Base-by-base conservation (phyloP, 2,888 invertebrate species). In the Ernsta delagoae region DNA sequence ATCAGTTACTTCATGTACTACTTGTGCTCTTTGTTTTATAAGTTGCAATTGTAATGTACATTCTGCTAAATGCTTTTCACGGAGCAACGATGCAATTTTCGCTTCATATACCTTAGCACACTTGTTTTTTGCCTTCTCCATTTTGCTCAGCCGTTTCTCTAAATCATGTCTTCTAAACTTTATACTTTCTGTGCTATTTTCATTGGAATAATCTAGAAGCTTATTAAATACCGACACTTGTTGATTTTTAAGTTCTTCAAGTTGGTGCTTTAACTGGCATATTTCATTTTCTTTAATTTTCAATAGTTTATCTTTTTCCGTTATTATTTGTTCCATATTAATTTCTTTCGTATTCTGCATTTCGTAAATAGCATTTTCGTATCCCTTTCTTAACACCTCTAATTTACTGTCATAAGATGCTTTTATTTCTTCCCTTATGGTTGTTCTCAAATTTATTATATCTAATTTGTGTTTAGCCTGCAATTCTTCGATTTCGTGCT, bases 41-140 rank as follows among this genome's bases (percentile, higher is more conserved):
- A 92, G 74, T 73, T 92, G 90, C 0, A 92, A 81, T 65, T 91
- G 91, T 43, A 91, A 73, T 0, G 90, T 85, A 72, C 88, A 89
- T 67, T 90, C 90, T 0, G 83, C 74, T 62, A 91, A 79, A 72
- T 91, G 86, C 67, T 90, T 92, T 7, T 92, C 90, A 65, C 86
- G 80, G 72, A 90, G 89, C 31, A 90, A 72, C 70, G 83, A 80
- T 1, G 84, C 82, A 65, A 92, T 63, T 75, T 88, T 91, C 1
- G 82, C 75, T 75, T 92, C 90, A 73, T 83, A 92, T 0, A 80
- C 73, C 75, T 80, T 86, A 0, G 77, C 71, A 59, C 75, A 84
- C 75, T 87, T 91, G 0, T 77, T 74, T 78, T 88, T 92, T 0
- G 82, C 80, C 73, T 84, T 91, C 73, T 90, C 89, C 73, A 86